Percentiles rank a stretch among this genome's conserved stretches.
Conservation (phyloP, 2,113 vertebrate genomes). For the Hippopotamus amphibius region DNA sequence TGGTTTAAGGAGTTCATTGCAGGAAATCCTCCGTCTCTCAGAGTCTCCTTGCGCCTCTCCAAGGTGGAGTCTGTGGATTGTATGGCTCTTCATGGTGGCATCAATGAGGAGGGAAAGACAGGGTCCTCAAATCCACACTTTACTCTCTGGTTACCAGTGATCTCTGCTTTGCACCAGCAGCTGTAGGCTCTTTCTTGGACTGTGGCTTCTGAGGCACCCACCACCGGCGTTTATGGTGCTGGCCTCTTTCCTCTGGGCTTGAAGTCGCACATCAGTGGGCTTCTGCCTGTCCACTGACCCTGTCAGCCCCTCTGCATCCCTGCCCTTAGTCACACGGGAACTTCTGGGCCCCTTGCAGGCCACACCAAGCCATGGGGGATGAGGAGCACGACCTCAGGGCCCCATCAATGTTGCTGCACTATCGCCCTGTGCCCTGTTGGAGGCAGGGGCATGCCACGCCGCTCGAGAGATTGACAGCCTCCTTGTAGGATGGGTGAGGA, state of each 20-base stretch:
- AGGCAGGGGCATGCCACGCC: rapidly evolving
- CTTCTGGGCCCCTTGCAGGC: neutral
- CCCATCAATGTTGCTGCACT: too few species aligned
- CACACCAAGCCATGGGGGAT: neutral
- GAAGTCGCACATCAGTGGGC: neutral
- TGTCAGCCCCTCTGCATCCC: neutral
- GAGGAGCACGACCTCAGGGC: neutral
- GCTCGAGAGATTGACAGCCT: neutral
- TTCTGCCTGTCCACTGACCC: neutral
- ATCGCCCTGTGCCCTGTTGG: neutral
- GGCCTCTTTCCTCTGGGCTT: neutral
- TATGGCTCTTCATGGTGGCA: neutral
- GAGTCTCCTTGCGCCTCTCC: neutral
- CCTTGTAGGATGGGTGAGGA: neutral
- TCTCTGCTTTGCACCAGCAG: neutral
- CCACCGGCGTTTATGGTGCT: neutral
- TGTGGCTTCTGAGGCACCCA: neutral
- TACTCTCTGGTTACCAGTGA: neutral
- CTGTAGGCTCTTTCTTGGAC: neutral
- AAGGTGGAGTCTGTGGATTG: neutral
- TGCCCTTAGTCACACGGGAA: neutral
- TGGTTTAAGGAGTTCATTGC: neutral
- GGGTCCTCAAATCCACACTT: neutral
- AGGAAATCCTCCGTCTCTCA: neutral
- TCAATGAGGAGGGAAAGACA: neutral